phyloP scores from a whole-genome alignment of 1,140 invertebrate species.

The Bombus terrestris region DNA sequence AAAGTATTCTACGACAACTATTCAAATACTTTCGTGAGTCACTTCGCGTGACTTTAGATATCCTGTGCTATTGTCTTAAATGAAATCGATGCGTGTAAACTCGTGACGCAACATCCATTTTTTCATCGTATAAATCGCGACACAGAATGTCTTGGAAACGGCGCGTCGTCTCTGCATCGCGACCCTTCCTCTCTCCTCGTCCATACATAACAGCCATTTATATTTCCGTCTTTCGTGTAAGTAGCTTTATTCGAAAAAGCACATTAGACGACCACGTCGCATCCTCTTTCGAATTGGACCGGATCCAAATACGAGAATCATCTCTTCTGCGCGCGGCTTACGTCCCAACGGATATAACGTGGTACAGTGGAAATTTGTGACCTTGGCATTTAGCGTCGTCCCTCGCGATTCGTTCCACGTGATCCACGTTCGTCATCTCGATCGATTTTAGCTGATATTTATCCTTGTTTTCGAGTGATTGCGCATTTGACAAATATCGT shows the following conservation, averaged over 20 bases:
- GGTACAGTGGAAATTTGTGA: conserved; percentile 25
- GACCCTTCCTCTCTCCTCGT: neutral
- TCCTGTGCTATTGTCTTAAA: neutral
- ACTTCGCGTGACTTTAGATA: too few species aligned
- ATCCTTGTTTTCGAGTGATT: neutral
- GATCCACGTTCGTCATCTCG: neutral
- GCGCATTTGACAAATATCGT: too few species aligned
- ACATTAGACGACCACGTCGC: conserved; percentile 42
- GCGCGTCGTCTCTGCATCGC: neutral
- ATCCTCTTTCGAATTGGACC: conserved; percentile 39
- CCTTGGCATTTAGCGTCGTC: conserved; percentile 38
- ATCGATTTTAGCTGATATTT: neutral
- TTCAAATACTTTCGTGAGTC: too few species aligned
- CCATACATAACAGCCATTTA: conserved; percentile 37
- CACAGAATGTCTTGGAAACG: conserved; percentile 10
- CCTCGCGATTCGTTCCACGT: neutral
- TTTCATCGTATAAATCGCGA: conserved; percentile 17
- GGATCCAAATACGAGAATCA: conserved; percentile 49
- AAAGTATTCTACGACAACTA: too few species aligned
- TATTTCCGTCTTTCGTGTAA: conserved; percentile 49
- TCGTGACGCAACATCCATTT: neutral
- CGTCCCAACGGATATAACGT: neutral
- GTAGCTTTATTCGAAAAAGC: conserved; percentile 57
- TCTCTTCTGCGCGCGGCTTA: neutral
- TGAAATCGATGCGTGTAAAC: neutral